Base-by-base conservation (phyloP, 1,140 invertebrate genomes). In the Pseudomyrmex dendroicus region DNA sequence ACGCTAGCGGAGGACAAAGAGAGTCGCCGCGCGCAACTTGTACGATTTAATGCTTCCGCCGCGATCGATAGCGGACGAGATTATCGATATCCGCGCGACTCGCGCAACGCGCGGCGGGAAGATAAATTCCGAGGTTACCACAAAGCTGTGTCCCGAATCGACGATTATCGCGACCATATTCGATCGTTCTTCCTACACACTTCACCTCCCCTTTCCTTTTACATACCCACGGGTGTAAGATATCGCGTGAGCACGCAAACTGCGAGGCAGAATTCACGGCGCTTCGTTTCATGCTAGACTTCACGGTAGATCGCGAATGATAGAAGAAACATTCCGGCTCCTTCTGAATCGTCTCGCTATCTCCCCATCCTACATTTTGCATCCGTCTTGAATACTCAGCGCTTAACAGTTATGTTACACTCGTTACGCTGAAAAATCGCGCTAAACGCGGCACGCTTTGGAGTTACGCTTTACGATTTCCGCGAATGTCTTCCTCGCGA, bases 251-350 rank as follows among this genome's bases (percentile, higher is more conserved):
- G 35, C 48, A 54, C 48, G 44, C 73, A 59, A 64, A 44, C 64
- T 22, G 50, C 44, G 54, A 80, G 70, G 46, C 44, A 59, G 66
- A 84, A 72, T 72, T 78, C 78, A 52, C 46, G 46, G 54, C 22
- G 44, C 80, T 84, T 78, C 54, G 57, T 67, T 77, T 70, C 73
- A 68, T 62, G 84, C 15, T 61, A 54, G 22, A n/a, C 82, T 84
- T 77, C 66, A 48, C 46, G 52, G 52, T 63, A 25, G n/a, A 83
- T 80, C 67, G 22, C 67, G 67, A 2, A 2, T 3, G 50, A 48
- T n/a, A 13, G 44, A 56, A 72, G 66, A 80, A 77, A 66, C 67
- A 59, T 70, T 52, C 52, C 20, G 54, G 56, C 59, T 46, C 13
- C 17, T 57, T 48, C 48, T 62, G 44, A 76, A 9, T 84, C 84